These are phyloP conservation scores for Lysandra bellargus DNA, from an alignment of 2,888 invertebrate genomes.

Conservation along the genomic window DNA sequence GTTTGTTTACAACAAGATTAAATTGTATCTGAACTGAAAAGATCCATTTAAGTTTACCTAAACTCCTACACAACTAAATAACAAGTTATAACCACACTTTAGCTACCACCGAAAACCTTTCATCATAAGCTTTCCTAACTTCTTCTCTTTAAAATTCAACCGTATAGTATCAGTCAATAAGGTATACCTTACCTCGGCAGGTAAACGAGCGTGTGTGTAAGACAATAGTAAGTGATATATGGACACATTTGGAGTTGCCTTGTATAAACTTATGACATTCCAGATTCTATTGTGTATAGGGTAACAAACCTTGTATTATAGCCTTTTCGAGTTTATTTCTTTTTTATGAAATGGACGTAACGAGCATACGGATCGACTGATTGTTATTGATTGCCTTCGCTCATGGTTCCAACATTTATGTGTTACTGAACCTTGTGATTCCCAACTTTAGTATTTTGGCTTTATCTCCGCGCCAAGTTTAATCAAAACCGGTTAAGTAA, in stretches of 20 bases:
- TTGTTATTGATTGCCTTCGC: not conserved
- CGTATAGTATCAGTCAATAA: not conserved
- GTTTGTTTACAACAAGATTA: too few relatives aligned
- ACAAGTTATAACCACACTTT: conserved; percentile 6
- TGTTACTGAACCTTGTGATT: too few relatives aligned
- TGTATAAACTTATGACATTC: conserved; percentile 36
- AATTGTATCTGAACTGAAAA: too few relatives aligned
- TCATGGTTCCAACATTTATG: too few relatives aligned
- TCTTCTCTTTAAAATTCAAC: not conserved
- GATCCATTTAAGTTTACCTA: not conserved
- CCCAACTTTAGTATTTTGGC: too few relatives aligned
- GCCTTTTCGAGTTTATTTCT: not conserved
- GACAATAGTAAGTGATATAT: conserved; percentile 41
- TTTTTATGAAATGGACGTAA: not conserved
- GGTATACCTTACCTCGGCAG: not conserved
- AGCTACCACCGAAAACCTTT: not conserved
- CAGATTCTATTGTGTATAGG: not conserved
- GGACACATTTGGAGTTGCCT: conserved; percentile 33
- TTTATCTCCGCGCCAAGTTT: too few relatives aligned
- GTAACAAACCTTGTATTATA: not conserved
- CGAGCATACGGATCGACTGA: not conserved
- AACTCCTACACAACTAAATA: not conserved
- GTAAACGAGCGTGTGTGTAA: conserved; percentile 33
- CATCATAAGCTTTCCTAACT: conserved; percentile 8
- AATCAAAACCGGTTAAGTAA: too few relatives aligned